phyloP scores from a whole-genome alignment of 2,888 invertebrate species.

The Cancer borealis region DNA sequence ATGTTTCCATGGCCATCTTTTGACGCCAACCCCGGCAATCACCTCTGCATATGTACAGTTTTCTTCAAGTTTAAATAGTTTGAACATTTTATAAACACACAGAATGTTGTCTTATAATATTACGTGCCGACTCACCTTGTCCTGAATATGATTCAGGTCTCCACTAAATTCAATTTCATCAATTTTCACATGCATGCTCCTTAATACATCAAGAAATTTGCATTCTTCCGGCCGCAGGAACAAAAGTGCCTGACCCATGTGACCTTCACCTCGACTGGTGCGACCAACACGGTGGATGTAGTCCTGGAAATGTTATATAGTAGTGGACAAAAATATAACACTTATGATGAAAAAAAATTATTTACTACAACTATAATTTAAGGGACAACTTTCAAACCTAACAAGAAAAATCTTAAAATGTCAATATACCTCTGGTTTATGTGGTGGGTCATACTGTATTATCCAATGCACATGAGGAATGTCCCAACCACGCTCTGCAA shows the following conservation, averaged over 20 bases:
- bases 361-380: too few species aligned
- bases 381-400: too few species aligned
- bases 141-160: slow-evolving; percentile 53
- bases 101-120: too few species aligned
- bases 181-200: slow-evolving; percentile 60
- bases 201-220: slow-evolving; percentile 57
- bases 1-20: background rate
- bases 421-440: slow-evolving; percentile 60
- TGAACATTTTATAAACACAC: background rate
- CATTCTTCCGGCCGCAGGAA: slow-evolving; percentile 66
- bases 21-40: background rate
- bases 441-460: slow-evolving; percentile 71
- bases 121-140: slow-evolving; percentile 50
- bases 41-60: background rate
- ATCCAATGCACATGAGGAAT: slow-evolving; percentile 71
- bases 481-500: slow-evolving; percentile 73
- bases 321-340: background rate
- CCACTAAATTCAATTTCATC: slow-evolving; percentile 60
- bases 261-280: slow-evolving; percentile 67
- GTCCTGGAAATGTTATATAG: slow-evolving; percentile 41
- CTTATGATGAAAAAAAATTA: too few species aligned
- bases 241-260: slow-evolving; percentile 58
- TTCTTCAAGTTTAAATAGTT: background rate
- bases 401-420: background rate
- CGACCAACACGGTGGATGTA: slow-evolving; percentile 72